A percentile compares a stretch with the other conserved stretches of the same genome.
These are phyloP conservation scores for Adelphocoris suturalis DNA, from an alignment of 2,888 invertebrate species.

Conservation along the genomic window DNA sequence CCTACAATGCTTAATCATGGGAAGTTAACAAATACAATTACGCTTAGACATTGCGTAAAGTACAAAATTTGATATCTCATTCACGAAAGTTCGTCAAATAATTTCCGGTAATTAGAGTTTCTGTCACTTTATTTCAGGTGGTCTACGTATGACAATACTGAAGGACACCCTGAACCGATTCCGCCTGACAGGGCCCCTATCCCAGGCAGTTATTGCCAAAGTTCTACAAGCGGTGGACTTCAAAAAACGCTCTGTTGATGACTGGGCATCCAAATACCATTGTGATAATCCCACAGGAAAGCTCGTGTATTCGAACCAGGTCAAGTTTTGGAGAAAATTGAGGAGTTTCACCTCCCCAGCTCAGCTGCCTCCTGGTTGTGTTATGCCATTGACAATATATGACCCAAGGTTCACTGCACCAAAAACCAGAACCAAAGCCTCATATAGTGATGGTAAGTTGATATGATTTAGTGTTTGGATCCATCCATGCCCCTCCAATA, in stretches of 20 bases:
- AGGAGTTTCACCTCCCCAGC: conserved; percentile 81
- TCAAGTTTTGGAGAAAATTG: conserved; percentile 82
- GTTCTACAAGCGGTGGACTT: conserved; percentile 79
- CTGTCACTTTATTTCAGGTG: conserved; percentile 58
- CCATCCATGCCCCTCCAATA: too few relatives aligned
- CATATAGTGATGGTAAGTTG: conserved; percentile 75
- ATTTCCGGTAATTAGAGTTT: too few relatives aligned
- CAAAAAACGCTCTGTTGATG: conserved; percentile 50
- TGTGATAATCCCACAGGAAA: conserved; percentile 74
- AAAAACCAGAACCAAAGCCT: conserved; percentile 83
- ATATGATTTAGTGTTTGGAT: too few relatives aligned
- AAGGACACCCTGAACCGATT: conserved; percentile 87
- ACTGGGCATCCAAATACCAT: conserved; percentile 74
- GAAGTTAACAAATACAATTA: too few relatives aligned
- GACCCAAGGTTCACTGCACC: conserved; percentile 92
- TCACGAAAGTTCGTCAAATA: too few relatives aligned
- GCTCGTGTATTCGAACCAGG: conserved; percentile 75
- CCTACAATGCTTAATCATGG: too few relatives aligned
- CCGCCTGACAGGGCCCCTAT: conserved; percentile 88
- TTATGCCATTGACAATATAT: conserved; percentile 86
- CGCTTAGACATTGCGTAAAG: too few relatives aligned
- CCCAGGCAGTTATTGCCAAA: conserved; percentile 84
- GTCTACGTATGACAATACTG: conserved; percentile 82
- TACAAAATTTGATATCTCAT: too few relatives aligned
- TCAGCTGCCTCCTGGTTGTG: conserved; percentile 84